Evolutionary conservation across 2,797 vertebrate species (phyloP), one percentile per base, ranked within the genome.

Genomic region (Catamblyrhynchus diadema): DNA sequence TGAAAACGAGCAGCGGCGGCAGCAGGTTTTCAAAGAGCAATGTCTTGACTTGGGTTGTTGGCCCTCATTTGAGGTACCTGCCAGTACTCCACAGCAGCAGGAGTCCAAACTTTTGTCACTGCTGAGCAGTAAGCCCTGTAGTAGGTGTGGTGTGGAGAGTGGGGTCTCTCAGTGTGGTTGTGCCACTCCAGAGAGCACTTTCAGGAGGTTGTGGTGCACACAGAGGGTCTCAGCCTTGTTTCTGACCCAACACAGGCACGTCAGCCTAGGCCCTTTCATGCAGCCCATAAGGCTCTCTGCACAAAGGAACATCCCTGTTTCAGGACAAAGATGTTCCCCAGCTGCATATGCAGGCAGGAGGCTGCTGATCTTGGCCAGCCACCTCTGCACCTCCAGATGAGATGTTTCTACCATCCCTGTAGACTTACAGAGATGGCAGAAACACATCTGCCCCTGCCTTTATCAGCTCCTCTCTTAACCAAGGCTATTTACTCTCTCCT

Each of bases 1-100:
- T 6, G 56, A 70, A 81, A 95, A 62, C 0, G 4, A 94, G 67
- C 1, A 32, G 62, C 0, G 1, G 44, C 18, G 1, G 82, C 47
- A 44, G 73, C 39, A 77, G 77, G 44, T 81, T 91, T 90, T 53
- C 77, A 75, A 72, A 77, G 70, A 57, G 51, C 47, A 69, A 4
- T 11, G 11, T 70, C 86, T 62, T 2, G 3, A 41, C 47, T 65
- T 10, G 1, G 13, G 33, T 35, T 74, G 27, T 30, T 61, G 19
- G 42, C 33, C 59, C 33, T 64, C 8, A 9, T 57, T 56, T 57
- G 50, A 42, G 82, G 39, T 1, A 1, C 15, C 35, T 10, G 1
- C 42, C 0, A 0, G 23, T 41, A 32, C 4, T 75, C 19, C 14
- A 5, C 1, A 1, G n/a, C 1, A 8, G 30, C 2, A 0, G 28